Evolutionary conservation across 2,797 vertebrate species (phyloP).

Genomic region (Argentina silus): DNA sequence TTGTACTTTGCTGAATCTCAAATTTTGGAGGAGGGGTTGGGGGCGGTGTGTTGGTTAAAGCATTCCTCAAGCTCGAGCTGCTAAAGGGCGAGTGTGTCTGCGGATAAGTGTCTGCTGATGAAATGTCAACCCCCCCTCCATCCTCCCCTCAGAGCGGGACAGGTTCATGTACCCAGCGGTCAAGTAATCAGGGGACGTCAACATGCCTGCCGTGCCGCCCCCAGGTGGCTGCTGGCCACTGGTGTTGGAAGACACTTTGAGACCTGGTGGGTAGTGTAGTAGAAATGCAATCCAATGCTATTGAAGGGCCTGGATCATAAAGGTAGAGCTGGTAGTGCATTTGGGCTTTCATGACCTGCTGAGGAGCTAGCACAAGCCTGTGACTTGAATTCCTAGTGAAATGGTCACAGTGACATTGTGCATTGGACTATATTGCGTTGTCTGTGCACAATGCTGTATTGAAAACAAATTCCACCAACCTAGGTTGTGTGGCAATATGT

Average conservation of each 20-base stretch:
- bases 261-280: not conserved
- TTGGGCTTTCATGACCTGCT: not conserved
- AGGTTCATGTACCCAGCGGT: conserved; percentile 1
- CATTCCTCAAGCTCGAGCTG: conserved; percentile 27
- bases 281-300: not conserved
- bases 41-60: conserved; percentile 8
- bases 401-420: not conserved
- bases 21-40: conserved; percentile 23
- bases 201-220: not conserved
- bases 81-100: conserved; percentile 33
- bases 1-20: conserved; percentile 42
- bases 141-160: not conserved
- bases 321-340: not conserved
- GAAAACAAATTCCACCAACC: no score
- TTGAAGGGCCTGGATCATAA: not conserved
- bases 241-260: not conserved
- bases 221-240: not conserved
- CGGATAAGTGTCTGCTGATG: conserved; percentile 29
- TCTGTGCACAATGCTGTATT: no score
- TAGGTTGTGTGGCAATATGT: no score
- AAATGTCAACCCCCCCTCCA: conserved; percentile 43
- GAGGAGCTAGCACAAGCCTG: not conserved
- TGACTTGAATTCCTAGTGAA: not conserved
- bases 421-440: no score
- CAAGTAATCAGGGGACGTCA: not conserved